Evolutionary conservation across 2,888 invertebrate genomes (phyloP).

Genomic region (Allolobophora icterica): DNA sequence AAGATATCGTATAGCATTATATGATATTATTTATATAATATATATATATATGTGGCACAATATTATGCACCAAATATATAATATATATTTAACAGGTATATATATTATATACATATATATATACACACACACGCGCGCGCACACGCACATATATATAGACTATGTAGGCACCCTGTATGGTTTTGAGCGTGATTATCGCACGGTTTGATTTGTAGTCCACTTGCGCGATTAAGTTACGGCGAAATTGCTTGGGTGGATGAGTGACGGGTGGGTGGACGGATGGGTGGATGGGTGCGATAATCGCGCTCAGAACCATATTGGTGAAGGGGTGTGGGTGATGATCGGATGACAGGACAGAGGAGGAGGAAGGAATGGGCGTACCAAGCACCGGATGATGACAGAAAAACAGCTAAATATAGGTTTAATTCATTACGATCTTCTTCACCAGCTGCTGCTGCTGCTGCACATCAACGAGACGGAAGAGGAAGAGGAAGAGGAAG

Average conservation of each 20-base stretch:
- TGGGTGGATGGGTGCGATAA: no score
- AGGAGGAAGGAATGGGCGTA: background rate
- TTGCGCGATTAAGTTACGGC: background rate
- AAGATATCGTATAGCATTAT: no score
- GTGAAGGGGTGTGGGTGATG: background rate
- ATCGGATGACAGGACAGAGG: background rate
- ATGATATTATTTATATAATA: background rate
- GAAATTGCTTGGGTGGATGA: background rate
- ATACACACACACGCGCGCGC: no score
- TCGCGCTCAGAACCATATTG: no score
- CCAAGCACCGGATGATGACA: background rate
- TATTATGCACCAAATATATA: background rate
- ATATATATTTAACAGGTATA: no score
- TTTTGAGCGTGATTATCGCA: background rate
- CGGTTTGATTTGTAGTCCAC: background rate
- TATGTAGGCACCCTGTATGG: no score
- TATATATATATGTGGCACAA: no score
- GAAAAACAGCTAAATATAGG: background rate
- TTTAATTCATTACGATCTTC: background rate
- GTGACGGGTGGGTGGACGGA: background rate
- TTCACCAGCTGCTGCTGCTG: background rate
- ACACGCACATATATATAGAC: no score
- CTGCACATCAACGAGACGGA: background rate
- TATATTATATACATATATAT: background rate
- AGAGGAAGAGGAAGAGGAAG: background rate